Base-by-base conservation (phyloP, 2,113 vertebrate species). In the Solenodon paradoxus region DNA sequence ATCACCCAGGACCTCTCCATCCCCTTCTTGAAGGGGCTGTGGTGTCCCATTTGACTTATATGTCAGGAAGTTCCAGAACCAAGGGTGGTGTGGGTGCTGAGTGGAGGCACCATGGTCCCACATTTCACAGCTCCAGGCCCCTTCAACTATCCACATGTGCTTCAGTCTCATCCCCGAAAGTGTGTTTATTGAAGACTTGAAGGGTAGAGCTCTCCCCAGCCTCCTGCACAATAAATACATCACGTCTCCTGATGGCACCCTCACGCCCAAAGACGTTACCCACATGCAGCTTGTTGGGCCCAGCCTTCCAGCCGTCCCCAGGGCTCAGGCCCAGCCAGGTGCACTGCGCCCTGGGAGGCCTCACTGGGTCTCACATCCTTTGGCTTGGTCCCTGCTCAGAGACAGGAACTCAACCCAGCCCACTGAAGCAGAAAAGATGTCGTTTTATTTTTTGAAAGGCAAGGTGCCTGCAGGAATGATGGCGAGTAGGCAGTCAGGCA, bases 331-430 rank as follows among this genome's bases (percentile, higher is more conserved):
- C 26, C 45, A 30, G 81, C 42, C 8, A 3, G 16, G 51, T 13
- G 32, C 9, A 7, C 7, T 1, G 13, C 10, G 49, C 22, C 32
- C 81, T 1, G 16, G 63, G n/a, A 24, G 49, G 3, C n/a, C 69
- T 78, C 22, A 0, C 19, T 10, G 0, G 22, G 11, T 42, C 28
- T 74, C 40, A 2, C 16, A 3, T 10, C 26, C 9, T 51, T 59
- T 9, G 66, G 26, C 53, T 55, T 1, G 42, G 20, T 19, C 72
- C 24, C 15, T 2, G 13, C 24, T 17, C 63, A 13, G 35, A 30
- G 72, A n/a, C 19, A 42, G 24, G 35, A 30, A 13, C 51, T 32
- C 49, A 12, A 45, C 47, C 63, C n/a, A 47, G 22, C 78, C 78
- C 40, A 74, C 0, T 30, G 61, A 89, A 35, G 53, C 63, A 59